phyloP scores from a whole-genome alignment of 2,797 vertebrate genomes.

The Glossophaga mutica region DNA sequence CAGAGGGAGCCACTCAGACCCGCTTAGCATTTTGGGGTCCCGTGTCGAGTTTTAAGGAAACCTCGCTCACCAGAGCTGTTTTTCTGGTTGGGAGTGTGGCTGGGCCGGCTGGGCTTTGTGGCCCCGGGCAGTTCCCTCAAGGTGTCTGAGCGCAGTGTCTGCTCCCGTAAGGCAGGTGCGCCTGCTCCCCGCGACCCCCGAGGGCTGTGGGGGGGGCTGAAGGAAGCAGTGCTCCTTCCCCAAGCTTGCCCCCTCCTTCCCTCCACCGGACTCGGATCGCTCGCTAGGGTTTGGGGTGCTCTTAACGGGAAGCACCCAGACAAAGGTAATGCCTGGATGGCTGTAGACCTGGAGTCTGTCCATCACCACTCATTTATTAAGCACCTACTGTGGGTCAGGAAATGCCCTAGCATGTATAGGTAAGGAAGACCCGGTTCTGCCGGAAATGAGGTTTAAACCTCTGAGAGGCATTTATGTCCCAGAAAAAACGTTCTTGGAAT shows the following conservation, averaged over 20 bases:
- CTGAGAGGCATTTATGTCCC: background rate
- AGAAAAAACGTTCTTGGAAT: background rate
- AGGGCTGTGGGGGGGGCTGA: background rate
- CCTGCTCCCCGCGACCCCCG: accelerated
- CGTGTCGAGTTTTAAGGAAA: background rate
- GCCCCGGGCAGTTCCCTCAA: accelerated
- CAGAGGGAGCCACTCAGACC: background rate
- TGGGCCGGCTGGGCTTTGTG: background rate
- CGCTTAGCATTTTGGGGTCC: background rate
- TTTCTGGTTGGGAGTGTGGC: background rate
- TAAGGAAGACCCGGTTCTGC: background rate
- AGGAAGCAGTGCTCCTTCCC: accelerated
- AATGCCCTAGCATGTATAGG: background rate
- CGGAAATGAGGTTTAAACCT: background rate
- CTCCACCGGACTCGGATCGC: accelerated
- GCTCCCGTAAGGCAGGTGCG: background rate
- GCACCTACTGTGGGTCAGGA: background rate
- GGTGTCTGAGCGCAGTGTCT: accelerated
- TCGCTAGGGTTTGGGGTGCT: background rate
- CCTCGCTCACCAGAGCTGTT: accelerated
- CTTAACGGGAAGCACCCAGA: background rate
- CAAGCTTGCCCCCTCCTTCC: accelerated
- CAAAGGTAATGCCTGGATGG: background rate
- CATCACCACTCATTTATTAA: background rate
- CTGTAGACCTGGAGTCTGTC: background rate